Base-by-base conservation (phyloP, 2,888 invertebrate genomes). In the Nymphalis urticae region DNA sequence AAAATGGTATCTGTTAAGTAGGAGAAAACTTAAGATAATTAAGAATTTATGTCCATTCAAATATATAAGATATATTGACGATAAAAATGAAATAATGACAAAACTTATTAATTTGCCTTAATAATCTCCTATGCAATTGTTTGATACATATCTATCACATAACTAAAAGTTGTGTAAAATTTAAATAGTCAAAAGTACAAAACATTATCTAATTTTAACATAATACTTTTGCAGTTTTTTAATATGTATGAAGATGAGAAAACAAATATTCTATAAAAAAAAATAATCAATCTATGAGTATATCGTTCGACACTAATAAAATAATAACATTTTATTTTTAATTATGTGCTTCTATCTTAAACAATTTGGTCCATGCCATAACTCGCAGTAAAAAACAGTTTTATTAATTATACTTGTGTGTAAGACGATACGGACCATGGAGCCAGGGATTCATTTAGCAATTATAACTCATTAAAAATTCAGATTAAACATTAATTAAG, bases 351-450 rank as follows among this genome's bases (percentile, higher is more conserved):
- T 50, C 19, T 50, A 50, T 51, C 51, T 51, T 19, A 21, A 51
- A 19, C 10, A 51, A 19, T 51, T 51, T 51, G 51, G 51, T 51
- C 51, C 51, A 51, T 51, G 51, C 51, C 19, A 51, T 10, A 51
- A 19, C 19, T 21, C 6, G 19, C 51, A 19, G 51, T 21, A 51
- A 51, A 48, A 48, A 51, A 10, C 51, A n/a, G 51, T 19, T 10
- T 42, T 42, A 13, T 13, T 19, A 50, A 9, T 17, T 19, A 51
- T 19, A 21, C 21, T 53, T 53, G 53, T 53, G 53, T 53, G 13
- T 24, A 24, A 5, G 53, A 53, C 53, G 27, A 16, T 27, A 13
- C 16, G 10, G 21, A 53, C 16, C 42, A 16, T 13, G 53, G 51
- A 51, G 19, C 51, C 19, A 51, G 19, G 3, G 24, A 53, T 24